Conservation (phyloP, 2,888 invertebrate species). For the Cynaeus angustus region DNA sequence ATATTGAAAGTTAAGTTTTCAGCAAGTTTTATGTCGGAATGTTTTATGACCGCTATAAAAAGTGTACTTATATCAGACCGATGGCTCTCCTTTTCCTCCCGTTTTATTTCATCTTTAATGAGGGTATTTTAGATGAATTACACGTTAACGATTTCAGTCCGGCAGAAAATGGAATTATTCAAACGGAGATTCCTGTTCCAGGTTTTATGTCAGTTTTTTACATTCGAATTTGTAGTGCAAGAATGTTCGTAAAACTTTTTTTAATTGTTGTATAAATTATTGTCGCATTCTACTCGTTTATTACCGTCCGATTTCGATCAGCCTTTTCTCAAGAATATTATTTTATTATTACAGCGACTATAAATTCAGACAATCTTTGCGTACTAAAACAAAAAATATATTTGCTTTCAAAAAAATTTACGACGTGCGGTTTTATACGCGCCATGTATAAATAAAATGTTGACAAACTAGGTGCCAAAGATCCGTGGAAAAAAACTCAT, state of each 20-base stretch:
- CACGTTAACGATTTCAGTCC: conserved; percentile 17
- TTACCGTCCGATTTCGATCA: conserved; percentile 9
- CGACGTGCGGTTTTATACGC: background rate
- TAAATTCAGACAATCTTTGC: conserved; percentile 19
- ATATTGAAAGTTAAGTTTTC: conserved; percentile 51
- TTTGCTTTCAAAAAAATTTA: conserved; percentile 1
- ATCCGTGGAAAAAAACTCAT: background rate
- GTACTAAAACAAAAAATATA: conserved; percentile 22
- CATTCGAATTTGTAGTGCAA: conserved; percentile 9
- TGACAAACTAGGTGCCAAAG: background rate
- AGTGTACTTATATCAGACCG: conserved; percentile 28
- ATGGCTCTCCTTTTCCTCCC: conserved; percentile 31
- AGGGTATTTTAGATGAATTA: conserved; percentile 27
- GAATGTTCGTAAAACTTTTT: conserved; percentile 5
- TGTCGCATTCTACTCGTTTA: conserved; percentile 9
- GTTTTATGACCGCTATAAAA: conserved; percentile 42
- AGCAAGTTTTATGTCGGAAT: conserved; percentile 47
- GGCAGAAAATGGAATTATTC: conserved; percentile 21
- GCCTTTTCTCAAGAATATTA: conserved; percentile 15
- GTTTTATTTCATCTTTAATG: conserved; percentile 38
- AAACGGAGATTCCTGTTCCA: conserved; percentile 8
- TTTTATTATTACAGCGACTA: conserved; percentile 21
- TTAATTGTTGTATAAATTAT: conserved; percentile 14
- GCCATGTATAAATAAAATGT: background rate
- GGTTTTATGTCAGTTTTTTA: background rate